Evolutionary conservation across 2,888 invertebrate species (phyloP).

Genomic region (Apoderus coryli): DNA sequence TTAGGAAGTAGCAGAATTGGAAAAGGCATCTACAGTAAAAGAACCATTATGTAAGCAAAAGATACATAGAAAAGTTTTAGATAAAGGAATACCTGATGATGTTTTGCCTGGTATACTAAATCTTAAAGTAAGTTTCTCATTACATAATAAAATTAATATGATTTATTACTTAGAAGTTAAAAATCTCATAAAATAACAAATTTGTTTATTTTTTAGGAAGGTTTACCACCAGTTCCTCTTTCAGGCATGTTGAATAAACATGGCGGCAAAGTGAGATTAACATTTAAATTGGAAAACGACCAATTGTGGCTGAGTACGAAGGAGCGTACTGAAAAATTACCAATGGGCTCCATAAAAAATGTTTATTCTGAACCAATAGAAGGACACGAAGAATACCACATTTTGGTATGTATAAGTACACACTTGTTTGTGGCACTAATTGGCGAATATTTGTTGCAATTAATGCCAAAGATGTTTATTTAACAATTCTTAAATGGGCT

Average conservation of each 20-base stretch:
- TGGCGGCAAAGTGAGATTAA: conserved; percentile 78
- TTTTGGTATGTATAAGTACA: conserved; percentile 50
- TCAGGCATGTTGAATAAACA: conserved; percentile 84
- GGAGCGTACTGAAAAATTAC: conserved; percentile 82
- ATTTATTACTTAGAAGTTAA: too few relatives aligned
- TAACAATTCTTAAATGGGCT: too few relatives aligned
- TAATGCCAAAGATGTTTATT: too few relatives aligned
- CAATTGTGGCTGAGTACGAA: conserved; percentile 88
- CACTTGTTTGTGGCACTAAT: background rate
- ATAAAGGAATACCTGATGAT: conserved; percentile 83
- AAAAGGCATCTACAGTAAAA: conserved; percentile 44
- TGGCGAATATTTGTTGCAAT: background rate
- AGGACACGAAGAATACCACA: conserved; percentile 80
- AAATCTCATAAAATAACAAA: too few relatives aligned
- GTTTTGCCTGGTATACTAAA: conserved; percentile 74
- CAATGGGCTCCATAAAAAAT: conserved; percentile 79
- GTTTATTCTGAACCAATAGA: conserved; percentile 71
- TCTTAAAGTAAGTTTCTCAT: conserved; percentile 49
- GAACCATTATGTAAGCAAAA: conserved; percentile 63
- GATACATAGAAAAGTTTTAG: conserved; percentile 72
- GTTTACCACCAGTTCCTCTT: conserved; percentile 65
- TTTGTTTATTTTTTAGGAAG: conserved; percentile 47
- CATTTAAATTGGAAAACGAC: conserved; percentile 82
- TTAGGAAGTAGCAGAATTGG: conserved; percentile 46
- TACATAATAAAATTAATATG: too few relatives aligned